Base-by-base conservation (phyloP, 2,113 vertebrate species). In the Pipa parva region DNA sequence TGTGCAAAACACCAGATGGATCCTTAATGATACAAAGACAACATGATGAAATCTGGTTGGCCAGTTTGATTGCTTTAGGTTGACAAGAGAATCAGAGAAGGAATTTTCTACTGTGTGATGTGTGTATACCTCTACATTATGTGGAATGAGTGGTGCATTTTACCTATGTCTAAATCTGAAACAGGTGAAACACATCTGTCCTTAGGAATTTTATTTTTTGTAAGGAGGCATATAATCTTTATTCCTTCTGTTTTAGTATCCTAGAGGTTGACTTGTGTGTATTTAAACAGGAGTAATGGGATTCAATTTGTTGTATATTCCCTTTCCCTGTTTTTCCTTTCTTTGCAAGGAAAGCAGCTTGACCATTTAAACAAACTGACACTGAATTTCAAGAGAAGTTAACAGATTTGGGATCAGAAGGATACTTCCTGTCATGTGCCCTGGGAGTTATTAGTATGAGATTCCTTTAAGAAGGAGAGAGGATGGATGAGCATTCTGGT, bases 351-450 rank as follows among this genome's bases (percentile, higher is more conserved):
- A 73, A 61, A 59, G 25, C 60, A 63, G 42, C 42, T 63, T 22
- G 50, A 63, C 18, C 39, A 21, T 63, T 72, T 65, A 65, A 60
- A 72, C 36, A 64, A 60, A 66, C 63, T 48, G 50, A 66, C 63
- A 61, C 17, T 42, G 59, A 52, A 48, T 60, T 48, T 60, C 27
- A 50, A 61, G 27, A 45, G 56, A 26, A 54, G 51, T 46, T 60
- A 11, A 52, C n/a, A 66, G 50, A 54, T 55, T 58, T 42, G 22
- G 63, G 58, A 59, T 65, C 51, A 72, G 60, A 66, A 26, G 42
- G 69, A 71, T 63, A 63, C 55, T 72, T 59, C 66, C 66, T 69
- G 66, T 33, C 39, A 15, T 61, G 58, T 52, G 57, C 58, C 66
- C 49, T 8, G 66, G 57, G 66, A 69, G 57, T 61, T 29, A 59